Base-by-base conservation (phyloP, 2,113 vertebrate genomes). In the Charina bottae region DNA sequence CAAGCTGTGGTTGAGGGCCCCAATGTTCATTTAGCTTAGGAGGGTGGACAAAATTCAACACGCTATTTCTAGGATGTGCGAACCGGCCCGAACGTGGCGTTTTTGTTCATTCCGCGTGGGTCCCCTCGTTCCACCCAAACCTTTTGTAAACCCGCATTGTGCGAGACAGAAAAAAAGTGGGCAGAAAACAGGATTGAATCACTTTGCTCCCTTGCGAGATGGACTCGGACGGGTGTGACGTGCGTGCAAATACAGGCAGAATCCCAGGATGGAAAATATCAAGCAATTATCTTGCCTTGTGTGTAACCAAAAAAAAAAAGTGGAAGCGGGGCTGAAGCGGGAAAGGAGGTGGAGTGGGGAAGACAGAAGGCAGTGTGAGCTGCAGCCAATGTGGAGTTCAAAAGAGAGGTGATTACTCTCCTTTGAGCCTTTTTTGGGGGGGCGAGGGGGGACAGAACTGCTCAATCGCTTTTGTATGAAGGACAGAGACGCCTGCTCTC, bases 371-470 rank as follows among this genome's bases (percentile, higher is more conserved):
- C 33, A 95, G 91, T 92, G 92, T 92, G 7, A 94, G 94, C 95
- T 93, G 95, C 96, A 95, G 94, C 91, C 91, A 85, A 93, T 95
- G 94, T 92, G 87, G 96, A 96, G 96, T 96, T 96, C 95, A 96
- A 95, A 94, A 94, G 96, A 96, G 96, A 96, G 93, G 96, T 97
- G 97, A 97, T 97, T 98, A 97, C 96, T 5, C 96, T 17, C 96
- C 94, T 94, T 96, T 96, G 94, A 96, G 96, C 93, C 68, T 94
- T 94, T 93, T 91, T 96, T 96, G 53, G 88, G 94, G 96, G 95
- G 96, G 88, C 5, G 94, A 95, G 94, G 0, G 0, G 93, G 94
- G 17, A 46, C 55, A 21, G 37, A 56, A 26, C 5, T 3, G 42
- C 72, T 26, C 46, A 23, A 96, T 97, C 96, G 97, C 97, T 98